Base-by-base conservation (phyloP, 2,888 invertebrate species). In the Zele albiditarsus region DNA sequence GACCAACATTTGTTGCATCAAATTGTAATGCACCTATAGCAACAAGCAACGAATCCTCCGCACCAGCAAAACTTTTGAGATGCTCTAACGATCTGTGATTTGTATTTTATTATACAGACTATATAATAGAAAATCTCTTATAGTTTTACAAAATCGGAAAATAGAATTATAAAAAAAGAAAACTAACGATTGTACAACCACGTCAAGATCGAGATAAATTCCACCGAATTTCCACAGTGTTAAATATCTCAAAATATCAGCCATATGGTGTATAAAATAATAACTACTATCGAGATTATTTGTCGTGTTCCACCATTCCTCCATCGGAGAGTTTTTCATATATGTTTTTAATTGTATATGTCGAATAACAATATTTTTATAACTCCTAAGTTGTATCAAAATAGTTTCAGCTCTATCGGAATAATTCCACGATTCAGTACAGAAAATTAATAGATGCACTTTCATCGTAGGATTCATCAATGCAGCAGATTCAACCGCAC, bases 151-250 rank as follows among this genome's bases (percentile, higher is more conserved):
- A 74, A 20, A 14, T n/a, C 63, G 46, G 38, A 12, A 16, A 46
- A 53, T 28, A n/a, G 12, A 8, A 23, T 27, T 10, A 49, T 3
- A 16, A 3, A 42, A 27, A 71, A 20, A 46, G 16, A 14, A 2
- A 49, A 66, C 23, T 66, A 46, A 66, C 66, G 46, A 46, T 20
- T 91, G 90, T 3, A 94, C 91, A 12, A 95, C 89, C 6, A 94
- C 91, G 86, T 95, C 94, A 79, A 93, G 87, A 82, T 95, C 94
- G 66, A 95, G 85, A 84, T 94, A 94, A 33, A 94, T 92, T 0
- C 95, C 95, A 14, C 94, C 94, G 87, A 91, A 94, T 83, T 93
- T 94, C 90, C 92, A 94, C 23, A 95, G 86, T 0, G 92, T 91
- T 69, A 93, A 81, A 82, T 91, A 92, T 77, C 93, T 87, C 20